These are phyloP conservation scores for Hybognathus amarus DNA, from an alignment of 2,797 vertebrate genomes.

Conservation along the genomic window DNA sequence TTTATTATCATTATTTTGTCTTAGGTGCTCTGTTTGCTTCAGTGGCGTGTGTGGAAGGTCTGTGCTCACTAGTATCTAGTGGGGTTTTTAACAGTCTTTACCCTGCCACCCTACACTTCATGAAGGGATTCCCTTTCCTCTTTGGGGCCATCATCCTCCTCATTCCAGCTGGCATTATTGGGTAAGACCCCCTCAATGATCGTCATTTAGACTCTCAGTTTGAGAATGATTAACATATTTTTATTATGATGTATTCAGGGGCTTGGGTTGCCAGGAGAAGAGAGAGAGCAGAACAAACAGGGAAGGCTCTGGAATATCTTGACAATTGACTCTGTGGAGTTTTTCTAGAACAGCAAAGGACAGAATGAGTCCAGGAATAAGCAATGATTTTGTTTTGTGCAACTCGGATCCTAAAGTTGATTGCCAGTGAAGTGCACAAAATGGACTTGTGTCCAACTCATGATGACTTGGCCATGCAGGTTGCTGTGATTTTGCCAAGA, in stretches of 20 bases:
- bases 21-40: conserved; percentile 90
- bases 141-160: conserved; percentile 86
- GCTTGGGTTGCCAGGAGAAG: conserved; percentile 69
- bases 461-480: background rate
- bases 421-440: background rate
- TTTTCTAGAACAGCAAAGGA: background rate
- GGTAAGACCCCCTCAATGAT: conserved; percentile 75
- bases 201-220: background rate
- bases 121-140: conserved; percentile 94
- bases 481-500: background rate
- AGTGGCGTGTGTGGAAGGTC: conserved; percentile 86
- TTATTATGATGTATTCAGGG: conserved; percentile 58
- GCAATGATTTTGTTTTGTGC: background rate
- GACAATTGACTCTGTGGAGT: conserved; percentile 13
- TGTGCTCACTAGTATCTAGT: conserved; percentile 84
- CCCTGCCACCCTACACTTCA: conserved; percentile 86
- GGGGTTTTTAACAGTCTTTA: conserved; percentile 90
- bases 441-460: background rate
- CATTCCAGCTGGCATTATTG: conserved; percentile 85
- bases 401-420: background rate
- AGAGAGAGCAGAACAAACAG: conserved; percentile 58
- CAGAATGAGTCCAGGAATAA: background rate
- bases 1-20: conserved; percentile 38
- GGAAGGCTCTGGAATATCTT: conserved; percentile 60
- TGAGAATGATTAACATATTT: background rate